phyloP scores from a whole-genome alignment of 2,797 vertebrate genomes.

The Oreochromis grahami region DNA sequence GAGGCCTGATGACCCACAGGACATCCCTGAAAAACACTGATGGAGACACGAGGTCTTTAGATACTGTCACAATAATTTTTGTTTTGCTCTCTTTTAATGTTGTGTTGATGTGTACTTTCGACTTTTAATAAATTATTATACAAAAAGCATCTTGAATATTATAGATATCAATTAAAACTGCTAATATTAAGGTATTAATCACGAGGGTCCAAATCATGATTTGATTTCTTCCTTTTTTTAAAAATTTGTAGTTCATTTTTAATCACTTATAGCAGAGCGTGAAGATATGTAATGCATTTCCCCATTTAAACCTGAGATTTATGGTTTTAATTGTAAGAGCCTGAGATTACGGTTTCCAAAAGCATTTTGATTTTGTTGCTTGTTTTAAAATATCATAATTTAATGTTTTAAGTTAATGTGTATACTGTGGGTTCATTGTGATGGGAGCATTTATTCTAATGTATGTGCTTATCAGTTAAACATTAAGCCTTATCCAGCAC shows the following conservation, averaged over 20 bases:
- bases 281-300: background rate
- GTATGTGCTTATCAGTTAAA: no score
- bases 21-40: background rate
- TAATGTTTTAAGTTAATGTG: no score
- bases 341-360: background rate
- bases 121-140: background rate
- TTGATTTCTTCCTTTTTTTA: background rate
- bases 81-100: background rate
- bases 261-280: rapidly evolving
- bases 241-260: background rate
- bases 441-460: no score
- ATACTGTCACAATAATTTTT: background rate
- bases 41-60: background rate
- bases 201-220: background rate
- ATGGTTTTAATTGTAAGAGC: background rate
- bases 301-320: no score
- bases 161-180: background rate
- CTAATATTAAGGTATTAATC: background rate
- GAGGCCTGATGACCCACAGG: background rate
- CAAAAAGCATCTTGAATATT: background rate
- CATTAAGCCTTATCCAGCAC: no score
- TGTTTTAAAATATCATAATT: no score
- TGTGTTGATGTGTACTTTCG: background rate
- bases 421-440: no score
- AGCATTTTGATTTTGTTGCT: no score